These are phyloP conservation scores for Xenopus laevis DNA, from an alignment of 2,113 vertebrate species.

Conservation along the genomic window DNA sequence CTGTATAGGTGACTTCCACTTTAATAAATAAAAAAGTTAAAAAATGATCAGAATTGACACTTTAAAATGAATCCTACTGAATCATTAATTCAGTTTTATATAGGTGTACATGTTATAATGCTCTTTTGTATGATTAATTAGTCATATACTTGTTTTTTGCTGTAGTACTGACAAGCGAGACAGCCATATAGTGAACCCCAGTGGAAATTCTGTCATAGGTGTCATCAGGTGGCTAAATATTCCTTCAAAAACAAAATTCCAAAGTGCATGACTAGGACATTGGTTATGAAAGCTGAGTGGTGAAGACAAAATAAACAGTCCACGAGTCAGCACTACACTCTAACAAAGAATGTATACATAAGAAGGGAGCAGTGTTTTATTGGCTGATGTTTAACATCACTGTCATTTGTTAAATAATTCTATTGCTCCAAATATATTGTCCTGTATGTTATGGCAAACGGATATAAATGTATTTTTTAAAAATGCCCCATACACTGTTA, in stretches of 20 bases:
- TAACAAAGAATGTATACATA: slow-evolving; percentile 7
- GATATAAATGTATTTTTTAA: too few relatives aligned
- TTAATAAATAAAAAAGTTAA: too few relatives aligned
- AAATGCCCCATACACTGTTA: too few relatives aligned
- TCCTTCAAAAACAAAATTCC: slow-evolving; percentile 23
- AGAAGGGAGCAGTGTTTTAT: neutral
- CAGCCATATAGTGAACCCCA: slow-evolving; percentile 23
- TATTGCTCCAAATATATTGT: too few relatives aligned
- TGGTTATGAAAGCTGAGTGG: slow-evolving; percentile 15
- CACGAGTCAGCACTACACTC: neutral
- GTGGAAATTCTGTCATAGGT: slow-evolving; percentile 8
- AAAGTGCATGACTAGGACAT: slow-evolving; percentile 1
- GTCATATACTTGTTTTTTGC: neutral
- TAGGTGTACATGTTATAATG: too few relatives aligned
- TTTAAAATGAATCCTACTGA: too few relatives aligned
- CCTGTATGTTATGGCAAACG: too few relatives aligned
- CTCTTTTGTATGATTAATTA: too few relatives aligned
- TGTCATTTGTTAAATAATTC: too few relatives aligned
- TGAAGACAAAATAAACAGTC: slow-evolving; percentile 36
- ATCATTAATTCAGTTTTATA: too few relatives aligned
- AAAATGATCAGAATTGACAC: too few relatives aligned
- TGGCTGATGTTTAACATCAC: neutral
- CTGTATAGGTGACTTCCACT: too few relatives aligned
- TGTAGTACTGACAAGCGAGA: slow-evolving; percentile 18
- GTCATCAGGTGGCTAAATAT: slow-evolving; percentile 25